Conservation (phyloP, 37 sponge, comb jelly and placozoan species). For the Agelas oroides region DNA sequence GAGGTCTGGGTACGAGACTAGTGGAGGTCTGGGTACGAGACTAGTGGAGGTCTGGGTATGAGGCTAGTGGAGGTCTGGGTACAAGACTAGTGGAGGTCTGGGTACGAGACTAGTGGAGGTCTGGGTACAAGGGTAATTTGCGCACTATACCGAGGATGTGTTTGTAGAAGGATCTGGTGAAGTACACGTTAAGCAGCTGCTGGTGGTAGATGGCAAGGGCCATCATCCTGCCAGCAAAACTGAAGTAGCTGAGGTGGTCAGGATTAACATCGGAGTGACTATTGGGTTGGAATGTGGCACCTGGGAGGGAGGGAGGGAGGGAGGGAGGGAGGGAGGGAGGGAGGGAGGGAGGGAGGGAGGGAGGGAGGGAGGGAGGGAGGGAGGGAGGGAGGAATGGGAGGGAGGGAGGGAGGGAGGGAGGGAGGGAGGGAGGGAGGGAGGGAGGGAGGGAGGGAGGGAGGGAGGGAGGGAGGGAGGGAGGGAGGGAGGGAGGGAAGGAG, state of each 20-base stretch:
- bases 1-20: too few species aligned
- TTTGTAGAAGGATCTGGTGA: conserved; percentile 98
- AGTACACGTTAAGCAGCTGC: conserved; percentile 95
- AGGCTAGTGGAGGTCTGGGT: too few species aligned
- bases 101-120: too few species aligned
- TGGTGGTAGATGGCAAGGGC: conserved; percentile 90
- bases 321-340: neutral
- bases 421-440: neutral
- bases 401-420: neutral
- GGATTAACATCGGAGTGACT: conserved; percentile 92
- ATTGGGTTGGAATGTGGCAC: conserved; percentile 96
- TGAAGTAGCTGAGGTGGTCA: conserved; percentile 96
- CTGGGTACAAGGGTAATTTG: too few species aligned
- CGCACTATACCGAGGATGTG: conserved; percentile 87
- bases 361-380: too few species aligned
- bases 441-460: too few species aligned
- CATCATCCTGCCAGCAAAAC: conserved; percentile 92
- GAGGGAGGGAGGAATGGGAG: too few species aligned
- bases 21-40: too few species aligned
- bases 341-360: neutral
- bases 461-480: too few species aligned
- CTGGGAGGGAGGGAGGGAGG: conserved; percentile 7
- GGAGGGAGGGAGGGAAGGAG: too few species aligned
- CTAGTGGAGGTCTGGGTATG: too few species aligned
- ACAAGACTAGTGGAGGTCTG: too few species aligned